These are phyloP conservation scores for Chalcis sispes DNA, from an alignment of 2,888 invertebrate genomes.

Conservation along the genomic window DNA sequence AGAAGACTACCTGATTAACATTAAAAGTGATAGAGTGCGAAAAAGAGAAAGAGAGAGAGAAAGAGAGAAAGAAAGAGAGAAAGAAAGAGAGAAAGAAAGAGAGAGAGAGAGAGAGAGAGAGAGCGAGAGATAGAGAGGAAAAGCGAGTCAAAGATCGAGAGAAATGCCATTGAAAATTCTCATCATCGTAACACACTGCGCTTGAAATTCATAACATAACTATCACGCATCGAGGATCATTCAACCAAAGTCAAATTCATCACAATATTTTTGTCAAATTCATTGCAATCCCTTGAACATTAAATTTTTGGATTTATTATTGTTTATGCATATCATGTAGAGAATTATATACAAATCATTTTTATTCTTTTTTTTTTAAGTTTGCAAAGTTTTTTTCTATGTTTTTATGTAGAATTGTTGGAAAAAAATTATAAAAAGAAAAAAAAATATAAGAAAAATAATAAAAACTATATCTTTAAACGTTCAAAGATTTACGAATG, in stretches of 20 bases:
- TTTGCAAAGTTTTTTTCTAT: conserved; percentile 6
- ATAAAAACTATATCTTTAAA: no score
- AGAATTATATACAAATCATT: no score
- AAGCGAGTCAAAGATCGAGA: conserved; percentile 4
- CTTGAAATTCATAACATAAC: conserved; percentile 15
- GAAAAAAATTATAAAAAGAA: no score
- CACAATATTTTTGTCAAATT: background rate
- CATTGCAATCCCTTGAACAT: no score
- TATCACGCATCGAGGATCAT: conserved; percentile 34
- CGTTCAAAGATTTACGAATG: no score
- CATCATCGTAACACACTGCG: conserved; percentile 40
- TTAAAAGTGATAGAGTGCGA: conserved; percentile 30
- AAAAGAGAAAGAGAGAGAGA: conserved; percentile 14
- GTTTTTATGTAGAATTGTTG: no score
- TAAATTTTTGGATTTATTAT: no score
- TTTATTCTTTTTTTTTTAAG: background rate
- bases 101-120: conserved; percentile 2
- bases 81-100: conserved; percentile 15
- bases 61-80: no score
- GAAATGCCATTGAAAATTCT: conserved; percentile 18
- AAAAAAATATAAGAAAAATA: no score
- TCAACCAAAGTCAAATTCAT: conserved; percentile 47
- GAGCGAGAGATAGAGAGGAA: conserved; percentile 44
- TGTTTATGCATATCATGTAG: no score
- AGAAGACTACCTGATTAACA: conserved; percentile 61